Percentiles rank a stretch among this genome's conserved stretches.
Conservation (phyloP, 2,888 invertebrate species). For the Napeogenes sylphis region DNA sequence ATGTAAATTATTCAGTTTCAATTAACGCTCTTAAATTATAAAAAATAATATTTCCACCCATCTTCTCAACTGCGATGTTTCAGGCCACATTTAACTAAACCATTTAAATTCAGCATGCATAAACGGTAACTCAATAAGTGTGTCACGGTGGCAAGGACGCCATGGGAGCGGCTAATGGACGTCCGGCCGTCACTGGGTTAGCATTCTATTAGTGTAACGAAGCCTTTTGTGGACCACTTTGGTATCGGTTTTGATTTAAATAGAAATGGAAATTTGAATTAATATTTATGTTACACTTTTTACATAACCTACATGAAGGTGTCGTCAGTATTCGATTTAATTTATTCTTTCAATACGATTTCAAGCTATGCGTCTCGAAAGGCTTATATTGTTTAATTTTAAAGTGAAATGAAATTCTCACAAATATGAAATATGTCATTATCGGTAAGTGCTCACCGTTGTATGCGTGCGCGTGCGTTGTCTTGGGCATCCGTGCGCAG, state of each 20-base stretch:
- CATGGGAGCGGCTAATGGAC: slow-evolving; percentile 15
- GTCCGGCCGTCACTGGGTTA: slow-evolving; percentile 20
- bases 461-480: slow-evolving; percentile 42
- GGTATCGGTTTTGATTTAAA: neutral
- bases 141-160: slow-evolving; percentile 22
- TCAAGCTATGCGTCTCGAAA: too few species aligned
- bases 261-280: neutral
- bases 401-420: too few species aligned
- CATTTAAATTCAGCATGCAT: too few species aligned
- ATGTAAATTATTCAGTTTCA: neutral
- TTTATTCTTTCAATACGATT: too few species aligned
- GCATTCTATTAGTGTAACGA: slow-evolving; percentile 16
- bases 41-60: too few species aligned
- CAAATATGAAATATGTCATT: too few species aligned
- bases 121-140: slow-evolving; percentile 6
- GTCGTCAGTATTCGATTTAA: too few species aligned
- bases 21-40: neutral
- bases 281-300: neutral
- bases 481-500: slow-evolving; percentile 70
- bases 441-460: slow-evolving; percentile 36
- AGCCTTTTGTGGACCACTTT: neutral
- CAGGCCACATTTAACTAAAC: neutral
- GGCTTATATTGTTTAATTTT: too few species aligned
- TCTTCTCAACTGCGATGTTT: neutral
- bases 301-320: neutral